These are phyloP conservation scores for Maniola hyperantus DNA, from an alignment of 2,888 invertebrate genomes.

Conservation along the genomic window DNA sequence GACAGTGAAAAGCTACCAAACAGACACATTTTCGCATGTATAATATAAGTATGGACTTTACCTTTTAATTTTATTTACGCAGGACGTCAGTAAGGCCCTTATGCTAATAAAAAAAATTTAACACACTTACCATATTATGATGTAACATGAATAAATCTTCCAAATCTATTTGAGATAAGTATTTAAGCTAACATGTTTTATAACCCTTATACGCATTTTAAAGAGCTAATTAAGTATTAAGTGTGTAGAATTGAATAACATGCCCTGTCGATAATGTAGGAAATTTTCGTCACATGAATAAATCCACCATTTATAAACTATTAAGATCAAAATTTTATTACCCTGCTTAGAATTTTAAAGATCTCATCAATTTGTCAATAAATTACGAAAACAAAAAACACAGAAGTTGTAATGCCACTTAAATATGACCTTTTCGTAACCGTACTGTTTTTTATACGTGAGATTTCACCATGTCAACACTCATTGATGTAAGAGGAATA, in stretches of 20 bases:
- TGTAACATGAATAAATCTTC: slow-evolving; percentile 1
- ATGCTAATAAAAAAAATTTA: background rate
- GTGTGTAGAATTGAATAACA: background rate
- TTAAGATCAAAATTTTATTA: slow-evolving; percentile 9
- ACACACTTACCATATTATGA: background rate
- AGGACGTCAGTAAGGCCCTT: background rate
- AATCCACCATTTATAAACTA: background rate
- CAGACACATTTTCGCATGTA: too few species aligned
- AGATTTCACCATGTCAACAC: too few species aligned
- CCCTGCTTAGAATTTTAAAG: slow-evolving; percentile 9
- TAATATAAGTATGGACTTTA: too few species aligned
- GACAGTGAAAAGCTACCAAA: too few species aligned
- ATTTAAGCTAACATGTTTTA: slow-evolving; percentile 2
- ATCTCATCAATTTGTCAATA: slow-evolving; percentile 1
- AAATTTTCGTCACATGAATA: slow-evolving; percentile 6
- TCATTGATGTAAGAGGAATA: too few species aligned
- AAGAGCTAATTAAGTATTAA: slow-evolving; percentile 13
- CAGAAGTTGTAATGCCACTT: background rate
- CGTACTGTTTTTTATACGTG: background rate
- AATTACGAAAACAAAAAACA: slow-evolving; percentile 1
- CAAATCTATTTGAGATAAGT: background rate
- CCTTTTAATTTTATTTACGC: background rate
- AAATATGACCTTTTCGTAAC: background rate
- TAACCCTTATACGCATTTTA: slow-evolving; percentile 2
- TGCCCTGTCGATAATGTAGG: background rate